A percentile compares a stretch with the other conserved stretches of the same genome.
Evolutionary conservation across 2,113 vertebrate genomes (phyloP).

Genomic region (Menidia beryllina): DNA sequence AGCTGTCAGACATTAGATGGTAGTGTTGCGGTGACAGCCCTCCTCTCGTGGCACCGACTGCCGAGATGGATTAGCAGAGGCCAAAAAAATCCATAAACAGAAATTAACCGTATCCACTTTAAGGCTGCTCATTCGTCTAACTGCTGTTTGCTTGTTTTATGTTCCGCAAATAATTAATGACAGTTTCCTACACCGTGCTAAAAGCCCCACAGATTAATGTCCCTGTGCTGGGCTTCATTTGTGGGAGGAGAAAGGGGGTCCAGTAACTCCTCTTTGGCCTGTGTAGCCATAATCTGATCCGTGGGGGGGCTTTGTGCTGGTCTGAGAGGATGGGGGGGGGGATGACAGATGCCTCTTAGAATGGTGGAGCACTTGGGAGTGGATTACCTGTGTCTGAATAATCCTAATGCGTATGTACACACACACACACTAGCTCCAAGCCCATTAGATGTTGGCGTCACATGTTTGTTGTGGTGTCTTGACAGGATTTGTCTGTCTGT

Average conservation of each 20-base stretch:
- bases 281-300: constrained; percentile 62
- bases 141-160: constrained; percentile 44
- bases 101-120: constrained; percentile 62
- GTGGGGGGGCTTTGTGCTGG: constrained; percentile 16
- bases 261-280: constrained; percentile 26
- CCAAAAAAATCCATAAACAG: constrained; percentile 57
- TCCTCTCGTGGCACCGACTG: constrained; percentile 15
- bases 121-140: constrained; percentile 48
- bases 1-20: constrained; percentile 76
- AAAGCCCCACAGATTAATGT: constrained; percentile 51
- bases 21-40: constrained; percentile 67
- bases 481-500: constrained; percentile 47
- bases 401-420: neutral
- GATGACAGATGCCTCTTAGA: constrained; percentile 35
- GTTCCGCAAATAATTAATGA: constrained; percentile 61
- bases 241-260: constrained; percentile 47
- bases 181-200: constrained; percentile 47
- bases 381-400: constrained; percentile 45
- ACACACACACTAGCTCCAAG: constrained; percentile 7
- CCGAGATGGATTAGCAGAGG: constrained; percentile 55
- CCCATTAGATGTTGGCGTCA: constrained; percentile 28
- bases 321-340: constrained; percentile 13
- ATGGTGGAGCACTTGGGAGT: constrained; percentile 26
- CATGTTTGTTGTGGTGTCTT: constrained; percentile 35
- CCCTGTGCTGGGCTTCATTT: constrained; percentile 56